Evolutionary conservation across 2,888 invertebrate genomes (phyloP).

Genomic region (Drosophila recens): DNA sequence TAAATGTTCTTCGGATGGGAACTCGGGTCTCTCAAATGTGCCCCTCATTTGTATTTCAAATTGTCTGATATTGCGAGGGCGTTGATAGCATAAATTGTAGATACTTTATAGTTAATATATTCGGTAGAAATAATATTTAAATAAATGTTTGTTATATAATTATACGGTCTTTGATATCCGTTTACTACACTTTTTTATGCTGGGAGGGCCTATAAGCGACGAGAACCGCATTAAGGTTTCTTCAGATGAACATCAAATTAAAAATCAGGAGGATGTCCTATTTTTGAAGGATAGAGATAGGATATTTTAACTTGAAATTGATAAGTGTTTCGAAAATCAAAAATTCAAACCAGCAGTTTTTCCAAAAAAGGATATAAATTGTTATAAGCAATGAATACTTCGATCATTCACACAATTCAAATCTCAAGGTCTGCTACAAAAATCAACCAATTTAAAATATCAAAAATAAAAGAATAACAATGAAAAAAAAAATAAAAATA

Average conservation of each 20-base stretch:
- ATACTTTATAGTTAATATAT: constrained; percentile 43
- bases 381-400: neutral
- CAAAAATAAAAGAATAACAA: constrained; percentile 5
- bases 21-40: constrained; percentile 24
- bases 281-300: neutral
- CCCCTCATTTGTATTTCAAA: constrained; percentile 49
- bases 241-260: neutral
- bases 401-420: constrained; percentile 11
- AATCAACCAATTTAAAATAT: constrained; percentile 14
- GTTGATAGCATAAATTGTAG: constrained; percentile 57
- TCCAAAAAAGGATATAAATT: neutral
- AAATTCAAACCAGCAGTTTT: neutral
- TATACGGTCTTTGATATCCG: constrained; percentile 42
- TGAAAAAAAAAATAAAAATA: constrained; percentile 4
- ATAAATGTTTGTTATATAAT: constrained; percentile 60
- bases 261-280: constrained; percentile 2
- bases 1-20: constrained; percentile 52
- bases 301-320: too few species aligned
- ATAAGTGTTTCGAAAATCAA: too few species aligned
- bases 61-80: constrained; percentile 48
- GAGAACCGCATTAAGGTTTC: neutral
- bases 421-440: constrained; percentile 31
- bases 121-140: constrained; percentile 41
- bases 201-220: constrained; percentile 9
- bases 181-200: constrained; percentile 7